phyloP scores from a whole-genome alignment of 1,140 invertebrate genomes.

The Brachionus sp. region DNA sequence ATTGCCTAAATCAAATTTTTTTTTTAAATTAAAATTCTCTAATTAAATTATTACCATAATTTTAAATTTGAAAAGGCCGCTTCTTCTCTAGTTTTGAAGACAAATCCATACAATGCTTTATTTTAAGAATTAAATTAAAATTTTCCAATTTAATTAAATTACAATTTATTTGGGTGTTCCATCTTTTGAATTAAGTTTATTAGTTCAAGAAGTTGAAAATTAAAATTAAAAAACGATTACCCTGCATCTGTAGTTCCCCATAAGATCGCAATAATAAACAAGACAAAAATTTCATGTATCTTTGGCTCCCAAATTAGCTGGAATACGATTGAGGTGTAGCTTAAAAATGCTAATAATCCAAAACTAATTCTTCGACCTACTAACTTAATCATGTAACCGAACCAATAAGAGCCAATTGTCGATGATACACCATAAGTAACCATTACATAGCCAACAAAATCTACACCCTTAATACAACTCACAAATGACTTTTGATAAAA shows the following conservation, averaged over 20 bases:
- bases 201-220: neutral
- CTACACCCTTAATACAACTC: slow-evolving; percentile 65
- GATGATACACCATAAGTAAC: slow-evolving; percentile 88
- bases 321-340: slow-evolving; percentile 47
- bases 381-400: slow-evolving; percentile 85
- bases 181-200: slow-evolving; percentile 53
- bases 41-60: slow-evolving; percentile 68
- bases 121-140: slow-evolving; percentile 33
- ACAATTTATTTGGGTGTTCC: slow-evolving; percentile 93
- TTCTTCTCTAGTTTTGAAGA: slow-evolving; percentile 84
- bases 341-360: slow-evolving; percentile 64
- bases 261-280: neutral
- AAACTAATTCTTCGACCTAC: slow-evolving; percentile 81
- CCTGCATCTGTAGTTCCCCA: neutral
- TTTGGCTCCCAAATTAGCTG: slow-evolving; percentile 52
- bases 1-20: slow-evolving; percentile 67
- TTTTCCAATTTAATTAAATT: slow-evolving; percentile 52
- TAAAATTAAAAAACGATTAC: neutral
- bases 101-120: slow-evolving; percentile 80
- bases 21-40: slow-evolving; percentile 71
- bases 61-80: slow-evolving; percentile 93
- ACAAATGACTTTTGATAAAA: slow-evolving; percentile 47
- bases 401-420: slow-evolving; percentile 79
- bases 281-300: neutral
- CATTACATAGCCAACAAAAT: slow-evolving; percentile 87